Conservation (phyloP, 30 jellyfish, hydroid and myxozoan species). For the Calvadosia cruxmelitensis region DNA sequence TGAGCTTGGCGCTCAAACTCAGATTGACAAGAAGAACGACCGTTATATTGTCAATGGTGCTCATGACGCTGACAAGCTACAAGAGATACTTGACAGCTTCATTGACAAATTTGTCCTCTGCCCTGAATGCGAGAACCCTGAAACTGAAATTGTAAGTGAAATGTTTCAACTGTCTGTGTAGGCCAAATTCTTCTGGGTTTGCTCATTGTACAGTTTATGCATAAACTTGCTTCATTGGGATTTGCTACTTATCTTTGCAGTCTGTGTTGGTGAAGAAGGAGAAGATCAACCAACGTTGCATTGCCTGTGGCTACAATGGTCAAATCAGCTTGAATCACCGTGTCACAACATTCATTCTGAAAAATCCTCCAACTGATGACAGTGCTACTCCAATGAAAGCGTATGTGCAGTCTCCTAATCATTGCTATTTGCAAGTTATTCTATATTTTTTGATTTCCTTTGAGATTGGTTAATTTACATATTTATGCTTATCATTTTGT, state of each 20-base stretch:
- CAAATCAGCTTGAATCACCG: slow-evolving; percentile 75
- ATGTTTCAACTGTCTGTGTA: neutral
- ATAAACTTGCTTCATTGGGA: neutral
- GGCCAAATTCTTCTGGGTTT: neutral
- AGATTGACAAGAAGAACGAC: slow-evolving; percentile 90
- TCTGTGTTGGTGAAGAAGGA: slow-evolving; percentile 78
- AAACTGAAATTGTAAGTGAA: slow-evolving; percentile 65
- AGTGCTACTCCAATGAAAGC: slow-evolving; percentile 88
- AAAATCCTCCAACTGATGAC: slow-evolving; percentile 83
- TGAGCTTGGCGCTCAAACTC: slow-evolving; percentile 99
- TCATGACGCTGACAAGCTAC: slow-evolving; percentile 94
- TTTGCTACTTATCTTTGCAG: slow-evolving; percentile 8
- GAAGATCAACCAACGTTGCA: slow-evolving; percentile 75
- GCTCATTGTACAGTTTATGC: no score
- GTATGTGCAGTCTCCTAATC: no score
- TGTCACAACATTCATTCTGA: slow-evolving; percentile 74
- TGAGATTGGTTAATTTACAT: neutral
- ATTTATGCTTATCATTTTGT: neutral
- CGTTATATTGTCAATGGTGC: slow-evolving; percentile 96
- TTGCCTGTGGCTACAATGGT: slow-evolving; percentile 93
- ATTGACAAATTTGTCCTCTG: slow-evolving; percentile 85
- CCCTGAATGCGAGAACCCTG: slow-evolving; percentile 95
- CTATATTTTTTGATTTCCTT: no score
- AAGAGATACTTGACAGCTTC: slow-evolving; percentile 74
- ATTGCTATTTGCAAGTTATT: no score